Base-by-base conservation (phyloP, 2,113 vertebrate genomes). In the Thalassarche chlororhynchos region DNA sequence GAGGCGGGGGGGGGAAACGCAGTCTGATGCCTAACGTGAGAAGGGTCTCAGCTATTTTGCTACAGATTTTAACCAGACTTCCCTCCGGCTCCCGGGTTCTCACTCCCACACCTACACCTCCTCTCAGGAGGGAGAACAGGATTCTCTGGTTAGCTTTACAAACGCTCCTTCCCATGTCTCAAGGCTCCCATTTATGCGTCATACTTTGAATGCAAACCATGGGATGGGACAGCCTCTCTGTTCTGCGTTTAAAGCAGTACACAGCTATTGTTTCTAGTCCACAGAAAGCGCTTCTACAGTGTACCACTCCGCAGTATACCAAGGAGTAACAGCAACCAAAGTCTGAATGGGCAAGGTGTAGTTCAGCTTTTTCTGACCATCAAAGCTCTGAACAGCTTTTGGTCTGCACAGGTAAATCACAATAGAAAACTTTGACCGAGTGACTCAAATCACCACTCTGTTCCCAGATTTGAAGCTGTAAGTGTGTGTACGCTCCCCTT, bases 21-120 rank as follows among this genome's bases (percentile, higher is more conserved):
- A 29, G 36, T 6, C n/a, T 31, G 44, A 72, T 89, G 91, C 93
- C 93, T 90, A 88, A 93, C 21, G 1, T 83, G 93, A 96, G 94
- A 93, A 96, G 94, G 93, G 89, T 80, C 94, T 76, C 84, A 47
- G 77, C 71, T 90, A 80, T 66, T 94, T 20, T 19, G n/a, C 92
- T 70, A 62, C 93, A 93, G 93, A 95, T 94, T 96, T 93, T 95
- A 97, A 86, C 89, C 96, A 96, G 94, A 87, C 93, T 94, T 97
- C 87, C 82, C 87, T 77, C 88, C 81, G 95, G 90, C 95, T 96
- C 82, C 60, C 0, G 1, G 76, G 54, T 74, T 96, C 91, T 79
- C 81, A 93, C 94, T 97, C 96, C 95, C 96, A 97, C 94, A 96
- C 96, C 97, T 97, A 97, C 95, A 96, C 52, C 94, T 93, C 79